Evolutionary conservation across 2,113 vertebrate species (phyloP).

Genomic region (Myotis davidii): DNA sequence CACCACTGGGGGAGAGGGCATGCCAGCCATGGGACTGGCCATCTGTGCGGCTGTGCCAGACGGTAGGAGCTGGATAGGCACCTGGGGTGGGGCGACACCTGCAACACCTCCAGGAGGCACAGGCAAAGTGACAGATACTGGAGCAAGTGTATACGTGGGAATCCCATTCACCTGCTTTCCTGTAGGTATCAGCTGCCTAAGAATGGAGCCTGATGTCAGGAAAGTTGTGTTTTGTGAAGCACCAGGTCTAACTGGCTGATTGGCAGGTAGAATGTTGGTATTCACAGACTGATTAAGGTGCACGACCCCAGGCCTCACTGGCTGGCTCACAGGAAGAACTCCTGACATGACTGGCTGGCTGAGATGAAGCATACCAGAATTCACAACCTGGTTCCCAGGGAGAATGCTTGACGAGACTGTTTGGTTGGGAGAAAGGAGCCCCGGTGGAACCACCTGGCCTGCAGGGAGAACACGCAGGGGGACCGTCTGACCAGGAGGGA

Average conservation of each 20-base stretch:
- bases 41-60: conserved; percentile 82
- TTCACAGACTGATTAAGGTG: conserved; percentile 86
- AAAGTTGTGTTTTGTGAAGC: conserved; percentile 88
- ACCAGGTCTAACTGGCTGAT: conserved; percentile 75
- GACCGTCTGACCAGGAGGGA: conserved; percentile 86
- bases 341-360: conserved; percentile 84
- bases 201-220: conserved; percentile 91
- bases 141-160: conserved; percentile 94
- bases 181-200: conserved; percentile 94
- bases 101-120: conserved; percentile 81
- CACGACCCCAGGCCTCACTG: conserved; percentile 84
- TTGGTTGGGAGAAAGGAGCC: conserved; percentile 73
- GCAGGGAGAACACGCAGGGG: conserved; percentile 84
- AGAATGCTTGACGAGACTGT: conserved; percentile 76
- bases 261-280: conserved; percentile 84
- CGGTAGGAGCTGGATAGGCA: conserved; percentile 86
- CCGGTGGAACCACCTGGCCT: conserved; percentile 79
- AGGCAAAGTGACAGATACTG: conserved; percentile 91
- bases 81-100: conserved; percentile 79
- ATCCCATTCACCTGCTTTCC: conserved; percentile 96
- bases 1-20: conserved; percentile 82
- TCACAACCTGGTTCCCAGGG: conserved; percentile 83
- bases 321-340: conserved; percentile 85
- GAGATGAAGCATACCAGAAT: conserved; percentile 84
- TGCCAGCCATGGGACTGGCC: conserved; percentile 76